phyloP scores from a whole-genome alignment of 2,888 invertebrate genomes.

The Hedya salicella region DNA sequence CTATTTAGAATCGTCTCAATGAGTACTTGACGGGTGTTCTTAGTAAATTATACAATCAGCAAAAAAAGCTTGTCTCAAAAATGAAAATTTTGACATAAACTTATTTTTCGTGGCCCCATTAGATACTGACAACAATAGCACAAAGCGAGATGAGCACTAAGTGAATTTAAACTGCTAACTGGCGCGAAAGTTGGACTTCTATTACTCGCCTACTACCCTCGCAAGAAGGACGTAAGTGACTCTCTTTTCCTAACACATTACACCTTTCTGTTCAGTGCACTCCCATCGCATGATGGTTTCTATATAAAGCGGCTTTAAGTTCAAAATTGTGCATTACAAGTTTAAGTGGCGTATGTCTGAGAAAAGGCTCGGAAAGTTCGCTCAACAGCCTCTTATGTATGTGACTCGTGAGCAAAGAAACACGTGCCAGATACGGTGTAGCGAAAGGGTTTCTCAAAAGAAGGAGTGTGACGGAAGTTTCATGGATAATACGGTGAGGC shows the following conservation, averaged over 20 bases:
- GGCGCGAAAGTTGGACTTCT: conserved; percentile 14
- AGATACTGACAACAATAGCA: neutral
- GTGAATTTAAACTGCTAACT: conserved; percentile 27
- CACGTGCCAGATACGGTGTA: neutral
- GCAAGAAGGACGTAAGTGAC: neutral
- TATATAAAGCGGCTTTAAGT: neutral
- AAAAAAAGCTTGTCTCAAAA: too few relatives aligned
- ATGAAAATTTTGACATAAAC: too few relatives aligned
- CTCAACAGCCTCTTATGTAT: neutral
- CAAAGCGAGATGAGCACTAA: conserved; percentile 18
- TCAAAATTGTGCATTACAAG: neutral
- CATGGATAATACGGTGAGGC: too few relatives aligned
- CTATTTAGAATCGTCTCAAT: too few relatives aligned
- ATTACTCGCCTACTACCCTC: neutral
- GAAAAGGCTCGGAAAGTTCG: neutral
- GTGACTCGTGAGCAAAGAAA: neutral
- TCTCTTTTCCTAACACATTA: neutral
- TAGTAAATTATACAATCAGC: too few relatives aligned
- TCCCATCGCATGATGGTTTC: neutral
- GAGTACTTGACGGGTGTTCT: too few relatives aligned
- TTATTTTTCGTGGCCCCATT: conserved; percentile 1
- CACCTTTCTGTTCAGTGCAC: neutral
- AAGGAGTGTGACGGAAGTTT: too few relatives aligned
- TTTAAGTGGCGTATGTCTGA: neutral
- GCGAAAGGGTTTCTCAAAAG: too few relatives aligned